These are phyloP conservation scores for Odontomyia ornata DNA, from an alignment of 2,888 invertebrate genomes.

Conservation along the genomic window DNA sequence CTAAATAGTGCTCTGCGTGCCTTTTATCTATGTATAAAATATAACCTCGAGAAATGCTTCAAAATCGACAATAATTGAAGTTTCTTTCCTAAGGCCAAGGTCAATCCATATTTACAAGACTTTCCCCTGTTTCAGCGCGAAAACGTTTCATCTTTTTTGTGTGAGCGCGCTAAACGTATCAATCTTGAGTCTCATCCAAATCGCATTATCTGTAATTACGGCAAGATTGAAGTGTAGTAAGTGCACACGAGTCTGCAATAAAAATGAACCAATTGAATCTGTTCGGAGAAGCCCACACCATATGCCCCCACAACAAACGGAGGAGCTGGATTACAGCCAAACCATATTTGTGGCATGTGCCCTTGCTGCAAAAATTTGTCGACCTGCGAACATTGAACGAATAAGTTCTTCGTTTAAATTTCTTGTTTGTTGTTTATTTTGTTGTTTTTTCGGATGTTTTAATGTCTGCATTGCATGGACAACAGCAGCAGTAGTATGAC, in stretches of 20 bases:
- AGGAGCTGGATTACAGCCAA: background rate
- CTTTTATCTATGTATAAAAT: too few relatives aligned
- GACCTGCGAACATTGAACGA: background rate
- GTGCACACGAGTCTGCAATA: background rate
- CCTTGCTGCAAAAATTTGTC: background rate
- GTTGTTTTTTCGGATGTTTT: background rate
- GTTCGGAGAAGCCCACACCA: background rate
- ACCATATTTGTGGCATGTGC: background rate
- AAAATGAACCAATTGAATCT: background rate
- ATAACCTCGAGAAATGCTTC: background rate
- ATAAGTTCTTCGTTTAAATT: background rate
- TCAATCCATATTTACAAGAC: background rate
- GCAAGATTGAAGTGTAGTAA: background rate
- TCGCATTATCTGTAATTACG: conserved; percentile 7
- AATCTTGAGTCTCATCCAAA: background rate
- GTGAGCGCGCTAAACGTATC: background rate
- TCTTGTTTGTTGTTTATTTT: background rate
- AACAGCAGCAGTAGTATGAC: too few relatives aligned
- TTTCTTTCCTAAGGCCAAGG: background rate
- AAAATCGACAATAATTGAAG: background rate
- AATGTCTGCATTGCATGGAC: background rate
- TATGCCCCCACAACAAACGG: too few relatives aligned
- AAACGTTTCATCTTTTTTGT: too few relatives aligned
- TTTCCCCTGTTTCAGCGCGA: background rate
- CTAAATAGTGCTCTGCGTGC: too few relatives aligned